Conservation (phyloP, 2,797 vertebrate genomes). For the Sebastes cheni region DNA sequence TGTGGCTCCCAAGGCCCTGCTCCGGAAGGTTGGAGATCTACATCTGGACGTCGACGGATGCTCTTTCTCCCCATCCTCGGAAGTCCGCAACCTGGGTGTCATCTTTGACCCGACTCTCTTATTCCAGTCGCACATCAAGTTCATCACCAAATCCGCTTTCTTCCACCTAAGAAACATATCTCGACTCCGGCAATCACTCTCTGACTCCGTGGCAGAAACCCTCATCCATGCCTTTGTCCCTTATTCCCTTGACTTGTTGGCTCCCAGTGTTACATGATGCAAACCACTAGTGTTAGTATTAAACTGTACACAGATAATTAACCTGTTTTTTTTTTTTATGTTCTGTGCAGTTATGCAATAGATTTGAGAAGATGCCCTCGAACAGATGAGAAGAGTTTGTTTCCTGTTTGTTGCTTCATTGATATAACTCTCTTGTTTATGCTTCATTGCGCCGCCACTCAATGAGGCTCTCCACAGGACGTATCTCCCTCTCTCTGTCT, state of each 20-base stretch:
- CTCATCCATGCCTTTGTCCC: no score
- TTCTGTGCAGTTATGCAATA: neutral
- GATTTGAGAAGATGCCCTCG: neutral
- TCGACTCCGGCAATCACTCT: no score
- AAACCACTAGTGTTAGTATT: neutral
- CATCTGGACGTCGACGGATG: no score
- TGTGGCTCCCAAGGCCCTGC: no score
- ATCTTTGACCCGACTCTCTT: no score
- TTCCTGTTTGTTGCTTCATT: slow-evolving; percentile 33
- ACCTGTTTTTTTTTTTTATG: neutral
- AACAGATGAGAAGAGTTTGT: neutral
- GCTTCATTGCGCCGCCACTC: slow-evolving; percentile 55
- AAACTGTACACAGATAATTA: neutral
- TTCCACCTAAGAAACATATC: no score
- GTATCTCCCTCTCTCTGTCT: slow-evolving; percentile 29
- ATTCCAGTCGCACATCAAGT: no score
- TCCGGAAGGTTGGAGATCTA: no score
- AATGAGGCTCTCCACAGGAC: slow-evolving; percentile 65
- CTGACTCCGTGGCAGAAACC: no score
- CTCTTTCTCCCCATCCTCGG: no score
- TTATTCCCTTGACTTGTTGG: neutral
- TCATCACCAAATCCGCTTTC: no score
- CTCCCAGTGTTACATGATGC: neutral
- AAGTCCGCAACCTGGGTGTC: no score
- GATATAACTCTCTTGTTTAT: slow-evolving; percentile 37